phyloP scores from a whole-genome alignment of 2,113 vertebrate species.

The Nycticryphes semicollaris region DNA sequence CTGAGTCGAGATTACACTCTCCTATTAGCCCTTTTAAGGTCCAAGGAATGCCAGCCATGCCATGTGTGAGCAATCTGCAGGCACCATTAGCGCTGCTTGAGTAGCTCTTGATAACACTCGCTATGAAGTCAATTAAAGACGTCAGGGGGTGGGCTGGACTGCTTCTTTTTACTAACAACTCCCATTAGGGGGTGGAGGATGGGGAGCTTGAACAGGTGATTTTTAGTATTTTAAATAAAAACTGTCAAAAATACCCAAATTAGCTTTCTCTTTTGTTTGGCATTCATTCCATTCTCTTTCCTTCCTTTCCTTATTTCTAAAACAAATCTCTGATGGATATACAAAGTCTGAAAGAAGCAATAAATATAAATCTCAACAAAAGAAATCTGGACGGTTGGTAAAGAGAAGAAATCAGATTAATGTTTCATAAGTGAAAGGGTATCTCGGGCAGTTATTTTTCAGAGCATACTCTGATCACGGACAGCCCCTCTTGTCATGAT shows the following conservation, averaged over 20 bases:
- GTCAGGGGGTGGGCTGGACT: conserved; percentile 65
- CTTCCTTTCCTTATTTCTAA: background rate
- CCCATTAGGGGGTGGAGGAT: conserved; percentile 38
- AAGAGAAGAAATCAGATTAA: background rate
- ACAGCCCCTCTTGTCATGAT: background rate
- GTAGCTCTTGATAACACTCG: conserved; percentile 70
- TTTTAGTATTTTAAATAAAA: conserved; percentile 32
- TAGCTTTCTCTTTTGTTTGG: background rate
- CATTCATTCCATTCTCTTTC: background rate
- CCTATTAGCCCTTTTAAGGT: conserved; percentile 65
- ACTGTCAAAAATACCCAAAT: background rate
- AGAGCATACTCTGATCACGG: background rate
- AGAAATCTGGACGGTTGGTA: background rate
- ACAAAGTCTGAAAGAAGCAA: background rate
- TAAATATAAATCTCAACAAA: background rate
- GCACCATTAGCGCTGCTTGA: conserved; percentile 76
- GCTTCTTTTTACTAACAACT: conserved; percentile 58
- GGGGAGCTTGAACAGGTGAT: conserved; percentile 51
- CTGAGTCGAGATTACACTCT: conserved; percentile 45
- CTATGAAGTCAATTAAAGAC: conserved; percentile 77
- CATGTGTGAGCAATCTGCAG: conserved; percentile 74
- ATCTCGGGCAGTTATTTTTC: background rate
- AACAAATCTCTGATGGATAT: background rate
- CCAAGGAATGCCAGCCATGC: conserved; percentile 64
- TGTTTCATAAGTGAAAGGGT: background rate